Base-by-base conservation (phyloP, 2,888 invertebrate species). In the Ectropis crepuscularia region DNA sequence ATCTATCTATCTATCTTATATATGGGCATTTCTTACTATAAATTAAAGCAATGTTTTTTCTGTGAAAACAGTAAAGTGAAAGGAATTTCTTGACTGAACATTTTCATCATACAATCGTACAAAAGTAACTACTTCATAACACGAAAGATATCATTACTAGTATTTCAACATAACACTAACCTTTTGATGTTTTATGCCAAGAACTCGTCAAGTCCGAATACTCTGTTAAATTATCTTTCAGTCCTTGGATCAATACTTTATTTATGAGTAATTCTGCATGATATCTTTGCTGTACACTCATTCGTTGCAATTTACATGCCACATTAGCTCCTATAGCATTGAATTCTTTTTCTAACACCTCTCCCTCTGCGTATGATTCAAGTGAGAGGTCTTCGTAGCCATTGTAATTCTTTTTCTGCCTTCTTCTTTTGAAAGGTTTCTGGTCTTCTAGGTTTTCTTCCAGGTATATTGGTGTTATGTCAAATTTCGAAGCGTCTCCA, bases 301-400 rank as follows among this genome's bases (percentile, higher is more conserved):
- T 83, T 53, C 81, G 69, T 60, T 77, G 79, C 0, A 83, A 61
- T 57, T 83, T 83, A 63, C 76, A 81, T 6, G 75, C 72, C 2
- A 83, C 81, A 58, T 82, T 82, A 8, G 78, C 71, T 9, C 80
- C 80, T 43, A 82, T 76, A 8, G 82, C 79, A n/a, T 75, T 74
- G 37, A 74, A 73, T 62, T 82, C 82, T 43, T 64, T 73, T 10
- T 75, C 75, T 54, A 74, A 61, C n/a, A 71, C 53, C 11, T 69
- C 60, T 5, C 64, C 55, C 9, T 72, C 53, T n/a, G 49, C 65
- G 11, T 41, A 47, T 11, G 28, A 47, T 36, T 54, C 36, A 39
- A 47, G 7, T 39, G 47, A 47, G 10, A 16, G 7, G 5, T 47
- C 10, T 28, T 53, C 66, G 39, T 5, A 58, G n/a, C 16, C 45